Conservation (phyloP, 2,113 vertebrate genomes). For the Scytalopus superciliaris region DNA sequence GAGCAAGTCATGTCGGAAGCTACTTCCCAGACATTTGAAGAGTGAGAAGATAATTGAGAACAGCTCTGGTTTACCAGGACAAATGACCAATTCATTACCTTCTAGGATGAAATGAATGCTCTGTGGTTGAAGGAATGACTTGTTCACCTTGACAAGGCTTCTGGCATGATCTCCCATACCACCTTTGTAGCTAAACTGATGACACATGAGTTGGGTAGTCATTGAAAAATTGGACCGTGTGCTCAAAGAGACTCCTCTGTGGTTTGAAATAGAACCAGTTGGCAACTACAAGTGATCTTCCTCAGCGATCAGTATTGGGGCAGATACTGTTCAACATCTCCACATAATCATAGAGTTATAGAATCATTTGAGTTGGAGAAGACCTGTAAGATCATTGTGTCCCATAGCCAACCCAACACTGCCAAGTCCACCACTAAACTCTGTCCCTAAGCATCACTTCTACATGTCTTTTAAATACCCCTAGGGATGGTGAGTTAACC, state of each 20-base stretch:
- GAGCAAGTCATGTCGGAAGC: background rate
- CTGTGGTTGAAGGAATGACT: background rate
- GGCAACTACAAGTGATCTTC: background rate
- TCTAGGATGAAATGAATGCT: background rate
- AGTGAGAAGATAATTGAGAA: background rate
- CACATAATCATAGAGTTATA: background rate
- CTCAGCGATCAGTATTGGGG: background rate
- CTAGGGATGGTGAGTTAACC: background rate
- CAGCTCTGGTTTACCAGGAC: background rate
- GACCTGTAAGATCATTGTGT: background rate
- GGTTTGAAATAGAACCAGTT: background rate
- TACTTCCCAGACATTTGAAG: background rate
- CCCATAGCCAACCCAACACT: background rate
- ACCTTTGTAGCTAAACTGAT: background rate
- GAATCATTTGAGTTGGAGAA: background rate
- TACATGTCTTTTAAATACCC: background rate
- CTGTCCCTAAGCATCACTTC: background rate
- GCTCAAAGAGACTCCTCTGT: background rate
- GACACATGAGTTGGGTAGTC: background rate
- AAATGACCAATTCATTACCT: background rate
- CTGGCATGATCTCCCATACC: background rate
- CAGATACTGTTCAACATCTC: background rate
- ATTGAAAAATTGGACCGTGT: background rate
- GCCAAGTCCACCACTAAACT: background rate
- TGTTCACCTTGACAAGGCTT: background rate